phyloP scores from a whole-genome alignment of 2,797 vertebrate species.

The Echiichthys vipera region DNA sequence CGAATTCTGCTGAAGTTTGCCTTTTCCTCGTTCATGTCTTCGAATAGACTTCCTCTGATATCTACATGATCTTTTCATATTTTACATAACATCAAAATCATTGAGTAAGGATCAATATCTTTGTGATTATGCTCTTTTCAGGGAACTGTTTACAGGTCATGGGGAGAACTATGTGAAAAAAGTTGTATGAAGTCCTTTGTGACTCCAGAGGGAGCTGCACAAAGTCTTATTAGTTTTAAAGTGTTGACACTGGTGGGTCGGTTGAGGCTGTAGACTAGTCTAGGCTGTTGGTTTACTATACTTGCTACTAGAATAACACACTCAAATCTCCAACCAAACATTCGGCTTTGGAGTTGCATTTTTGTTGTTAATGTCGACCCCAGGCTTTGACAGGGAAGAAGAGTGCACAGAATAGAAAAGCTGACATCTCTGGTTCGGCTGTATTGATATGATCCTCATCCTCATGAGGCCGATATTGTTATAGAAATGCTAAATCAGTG shows the following conservation, averaged over 20 bases:
- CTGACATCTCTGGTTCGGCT: background rate
- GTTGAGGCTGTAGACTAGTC: background rate
- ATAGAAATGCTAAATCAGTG: too few species aligned
- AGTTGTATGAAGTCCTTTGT: background rate
- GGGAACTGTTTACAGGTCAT: background rate
- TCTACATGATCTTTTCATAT: background rate
- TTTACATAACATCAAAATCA: background rate
- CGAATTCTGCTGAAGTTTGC: background rate
- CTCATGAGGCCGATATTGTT: too few species aligned
- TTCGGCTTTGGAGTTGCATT: too few species aligned
- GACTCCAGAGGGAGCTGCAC: background rate
- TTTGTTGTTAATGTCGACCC: too few species aligned
- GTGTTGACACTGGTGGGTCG: background rate
- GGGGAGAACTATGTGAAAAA: background rate
- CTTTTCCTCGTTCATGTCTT: background rate
- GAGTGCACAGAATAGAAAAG: background rate
- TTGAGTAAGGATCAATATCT: background rate
- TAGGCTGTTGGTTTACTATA: too few species aligned
- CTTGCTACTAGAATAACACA: too few species aligned
- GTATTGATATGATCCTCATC: background rate
- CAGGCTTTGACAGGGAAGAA: too few species aligned
- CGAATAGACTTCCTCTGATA: background rate
- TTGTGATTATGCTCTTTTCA: conserved; percentile 8
- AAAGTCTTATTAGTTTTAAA: background rate
- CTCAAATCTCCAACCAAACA: too few species aligned